A percentile compares a stretch with the other conserved stretches of the same genome.
Conservation (phyloP, 64 coral and sea anemone genomes). For the Acropora yongei region DNA sequence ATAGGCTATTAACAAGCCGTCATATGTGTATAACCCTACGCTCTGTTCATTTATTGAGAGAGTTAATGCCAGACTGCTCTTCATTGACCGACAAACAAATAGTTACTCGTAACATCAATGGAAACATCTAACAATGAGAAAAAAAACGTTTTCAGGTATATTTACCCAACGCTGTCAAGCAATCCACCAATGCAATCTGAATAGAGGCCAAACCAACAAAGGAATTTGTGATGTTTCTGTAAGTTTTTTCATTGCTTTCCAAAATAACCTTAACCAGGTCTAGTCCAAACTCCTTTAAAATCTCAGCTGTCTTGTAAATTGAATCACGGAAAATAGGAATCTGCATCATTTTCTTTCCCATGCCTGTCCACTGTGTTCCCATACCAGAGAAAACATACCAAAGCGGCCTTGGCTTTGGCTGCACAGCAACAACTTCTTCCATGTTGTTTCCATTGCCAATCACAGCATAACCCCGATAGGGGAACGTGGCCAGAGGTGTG, state of each 20-base stretch:
- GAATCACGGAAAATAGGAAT: conserved; percentile 72
- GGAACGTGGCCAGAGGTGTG: conserved; percentile 57
- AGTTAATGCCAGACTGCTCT: too few relatives aligned
- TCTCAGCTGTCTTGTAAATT: conserved; percentile 56
- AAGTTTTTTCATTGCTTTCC: conserved; percentile 68
- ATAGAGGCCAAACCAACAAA: conserved; percentile 86
- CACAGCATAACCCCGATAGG: conserved; percentile 67
- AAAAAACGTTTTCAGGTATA: not conserved
- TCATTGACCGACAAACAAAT: too few relatives aligned
- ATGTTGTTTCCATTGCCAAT: conserved; percentile 60
- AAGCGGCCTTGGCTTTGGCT: conserved; percentile 38
- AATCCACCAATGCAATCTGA: conserved; percentile 83
- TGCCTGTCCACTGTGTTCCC: conserved; percentile 89
- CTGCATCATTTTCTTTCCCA: conserved; percentile 83
- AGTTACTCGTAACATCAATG: too few relatives aligned
- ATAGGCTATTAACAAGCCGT: too few relatives aligned
- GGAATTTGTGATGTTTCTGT: conserved; percentile 71
- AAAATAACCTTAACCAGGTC: conserved; percentile 72
- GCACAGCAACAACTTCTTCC: conserved; percentile 49
- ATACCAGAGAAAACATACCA: conserved; percentile 91
- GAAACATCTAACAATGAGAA: too few relatives aligned
- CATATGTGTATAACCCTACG: too few relatives aligned
- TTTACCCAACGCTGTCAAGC: conserved; percentile 62
- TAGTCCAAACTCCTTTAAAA: conserved; percentile 67
- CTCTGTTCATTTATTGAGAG: too few relatives aligned